Conservation (phyloP, 37 sponge, comb jelly and placozoan genomes). For the Geodia barretti region DNA sequence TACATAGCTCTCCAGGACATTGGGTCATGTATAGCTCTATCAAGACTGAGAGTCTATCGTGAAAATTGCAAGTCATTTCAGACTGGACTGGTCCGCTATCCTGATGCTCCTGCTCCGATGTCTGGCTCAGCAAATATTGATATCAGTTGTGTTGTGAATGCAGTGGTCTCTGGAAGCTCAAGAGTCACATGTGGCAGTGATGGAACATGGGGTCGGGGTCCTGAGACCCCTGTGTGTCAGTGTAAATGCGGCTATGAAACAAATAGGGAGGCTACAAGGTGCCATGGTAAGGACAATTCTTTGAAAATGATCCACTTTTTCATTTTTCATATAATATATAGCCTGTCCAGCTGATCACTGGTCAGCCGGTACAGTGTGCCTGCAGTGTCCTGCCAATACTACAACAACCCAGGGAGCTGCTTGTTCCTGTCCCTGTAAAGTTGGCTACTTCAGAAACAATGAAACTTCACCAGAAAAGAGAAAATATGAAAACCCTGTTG, state of each 20-base stretch:
- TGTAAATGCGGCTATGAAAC: neutral
- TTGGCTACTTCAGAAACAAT: constrained; percentile 15
- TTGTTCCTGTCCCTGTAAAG: neutral
- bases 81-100: neutral
- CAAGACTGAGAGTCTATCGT: neutral
- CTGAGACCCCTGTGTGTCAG: neutral
- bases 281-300: too few species aligned
- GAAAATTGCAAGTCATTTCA: neutral
- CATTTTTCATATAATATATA: too few species aligned
- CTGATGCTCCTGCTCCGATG: neutral
- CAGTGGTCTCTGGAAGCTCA: neutral
- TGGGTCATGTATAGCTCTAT: neutral
- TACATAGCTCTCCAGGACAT: neutral
- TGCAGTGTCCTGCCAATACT: constrained; percentile 3
- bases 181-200: neutral
- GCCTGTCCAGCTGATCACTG: neutral
- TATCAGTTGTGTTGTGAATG: neutral
- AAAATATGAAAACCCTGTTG: too few species aligned
- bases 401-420: neutral
- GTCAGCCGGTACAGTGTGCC: neutral
- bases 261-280: too few species aligned
- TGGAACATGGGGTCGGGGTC: neutral
- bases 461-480: too few species aligned
- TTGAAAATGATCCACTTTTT: too few species aligned
- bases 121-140: neutral